Percentiles rank a stretch among this genome's conserved stretches.
Conservation (phyloP, 2,113 vertebrate genomes). For the Marmota flaviventris region DNA sequence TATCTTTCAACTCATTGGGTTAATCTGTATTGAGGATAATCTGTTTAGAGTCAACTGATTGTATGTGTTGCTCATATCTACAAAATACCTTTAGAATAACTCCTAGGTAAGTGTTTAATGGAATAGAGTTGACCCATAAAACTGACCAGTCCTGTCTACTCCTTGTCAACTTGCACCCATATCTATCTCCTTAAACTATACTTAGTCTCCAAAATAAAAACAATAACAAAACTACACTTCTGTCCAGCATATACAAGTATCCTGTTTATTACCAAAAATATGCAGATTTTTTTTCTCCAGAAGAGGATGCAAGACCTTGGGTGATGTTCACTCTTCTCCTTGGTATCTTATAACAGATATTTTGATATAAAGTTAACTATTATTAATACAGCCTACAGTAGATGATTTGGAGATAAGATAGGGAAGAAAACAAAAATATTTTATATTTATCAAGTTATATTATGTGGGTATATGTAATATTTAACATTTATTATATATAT, state of each 20-base stretch:
- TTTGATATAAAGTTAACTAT: conserved; percentile 10
- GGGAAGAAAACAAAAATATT: neutral
- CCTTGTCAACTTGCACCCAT: neutral
- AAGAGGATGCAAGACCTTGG: neutral
- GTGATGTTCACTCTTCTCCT: neutral
- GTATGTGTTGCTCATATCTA: neutral
- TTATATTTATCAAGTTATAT: neutral
- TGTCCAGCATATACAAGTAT: neutral
- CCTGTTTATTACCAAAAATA: neutral
- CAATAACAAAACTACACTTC: neutral
- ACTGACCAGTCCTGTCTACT: neutral
- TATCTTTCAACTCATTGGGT: neutral
- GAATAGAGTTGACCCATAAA: neutral
- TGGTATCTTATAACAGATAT: conserved; percentile 22
- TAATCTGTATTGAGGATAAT: conserved; percentile 17
- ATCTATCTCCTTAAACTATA: neutral
- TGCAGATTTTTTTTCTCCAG: neutral
- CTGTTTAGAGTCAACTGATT: neutral
- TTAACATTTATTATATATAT: no score
- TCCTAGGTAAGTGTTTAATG: neutral
- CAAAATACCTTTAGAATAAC: conserved; percentile 20
- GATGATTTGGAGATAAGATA: neutral
- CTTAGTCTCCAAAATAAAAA: conserved; percentile 17
- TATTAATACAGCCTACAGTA: neutral
- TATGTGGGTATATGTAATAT: neutral